phyloP scores from a whole-genome alignment of 1,140 invertebrate species.

The Drosophila paulistorum region DNA sequence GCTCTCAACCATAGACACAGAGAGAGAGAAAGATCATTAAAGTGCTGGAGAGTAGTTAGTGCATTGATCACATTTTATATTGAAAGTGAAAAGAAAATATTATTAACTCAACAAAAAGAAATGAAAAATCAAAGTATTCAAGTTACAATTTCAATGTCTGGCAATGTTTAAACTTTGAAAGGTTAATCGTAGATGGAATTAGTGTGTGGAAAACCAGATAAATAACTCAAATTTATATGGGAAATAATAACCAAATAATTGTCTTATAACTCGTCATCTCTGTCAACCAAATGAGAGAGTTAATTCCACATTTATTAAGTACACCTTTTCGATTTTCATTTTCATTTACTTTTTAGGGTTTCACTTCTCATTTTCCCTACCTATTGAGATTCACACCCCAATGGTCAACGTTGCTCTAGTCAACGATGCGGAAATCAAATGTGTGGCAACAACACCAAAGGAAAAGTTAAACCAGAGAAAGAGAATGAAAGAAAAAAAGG shows the following conservation, averaged over 20 bases:
- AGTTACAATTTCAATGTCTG: background rate
- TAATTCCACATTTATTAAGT: background rate
- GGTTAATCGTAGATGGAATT: no score
- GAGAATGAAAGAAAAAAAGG: constrained; percentile 34
- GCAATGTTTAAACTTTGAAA: background rate
- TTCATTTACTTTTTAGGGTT: constrained; percentile 42
- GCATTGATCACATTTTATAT: constrained; percentile 26
- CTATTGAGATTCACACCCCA: constrained; percentile 36
- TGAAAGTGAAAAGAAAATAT: constrained; percentile 35
- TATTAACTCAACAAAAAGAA: background rate
- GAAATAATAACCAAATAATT: no score
- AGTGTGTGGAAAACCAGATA: no score
- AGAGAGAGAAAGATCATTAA: constrained; percentile 37
- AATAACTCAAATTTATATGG: no score
- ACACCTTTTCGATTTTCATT: constrained; percentile 11
- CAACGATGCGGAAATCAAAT: constrained; percentile 73
- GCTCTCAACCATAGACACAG: constrained; percentile 11
- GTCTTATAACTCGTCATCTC: no score
- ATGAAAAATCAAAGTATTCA: background rate
- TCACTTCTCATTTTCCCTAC: constrained; percentile 32
- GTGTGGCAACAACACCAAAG: constrained; percentile 45
- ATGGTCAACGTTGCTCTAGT: constrained; percentile 32
- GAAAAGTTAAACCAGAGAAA: constrained; percentile 22
- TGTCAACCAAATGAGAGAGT: no score
- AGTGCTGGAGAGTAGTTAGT: background rate